Conservation (phyloP, 37 sponge, comb jelly and placozoan species). For the Halisarca cf. caerulea region DNA sequence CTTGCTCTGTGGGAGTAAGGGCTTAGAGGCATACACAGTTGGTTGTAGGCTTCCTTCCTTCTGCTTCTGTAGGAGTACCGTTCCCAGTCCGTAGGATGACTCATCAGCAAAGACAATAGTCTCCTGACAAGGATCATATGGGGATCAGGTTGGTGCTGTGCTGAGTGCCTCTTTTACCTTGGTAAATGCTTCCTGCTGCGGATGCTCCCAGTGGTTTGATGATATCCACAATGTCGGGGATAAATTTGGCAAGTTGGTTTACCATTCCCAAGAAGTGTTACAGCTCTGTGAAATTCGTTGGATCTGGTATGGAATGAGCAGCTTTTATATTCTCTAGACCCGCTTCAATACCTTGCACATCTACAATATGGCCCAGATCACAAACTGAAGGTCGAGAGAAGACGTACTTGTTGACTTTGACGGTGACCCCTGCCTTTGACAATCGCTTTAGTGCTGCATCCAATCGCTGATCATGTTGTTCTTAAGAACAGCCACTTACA, state of each 20-base stretch:
- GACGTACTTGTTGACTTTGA: slow-evolving; percentile 37
- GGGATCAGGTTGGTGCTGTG: slow-evolving; percentile 8
- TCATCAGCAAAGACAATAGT: slow-evolving; percentile 13
- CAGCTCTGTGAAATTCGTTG: slow-evolving; percentile 29
- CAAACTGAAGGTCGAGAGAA: slow-evolving; percentile 31
- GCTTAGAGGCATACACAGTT: slow-evolving; percentile 4
- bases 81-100: not conserved
- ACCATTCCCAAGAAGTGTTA: slow-evolving; percentile 35
- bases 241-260: slow-evolving; percentile 48
- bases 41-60: not conserved
- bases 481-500: slow-evolving; percentile 21
- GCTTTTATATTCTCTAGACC: slow-evolving; percentile 47
- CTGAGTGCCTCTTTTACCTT: slow-evolving; percentile 29
- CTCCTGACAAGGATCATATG: slow-evolving; percentile 1
- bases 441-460: slow-evolving; percentile 18
- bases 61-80: not conserved
- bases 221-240: slow-evolving; percentile 28
- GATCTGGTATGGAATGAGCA: slow-evolving; percentile 15
- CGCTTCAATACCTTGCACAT: slow-evolving; percentile 20
- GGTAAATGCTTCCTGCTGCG: slow-evolving; percentile 31
- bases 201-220: slow-evolving; percentile 31
- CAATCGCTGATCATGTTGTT: slow-evolving; percentile 46
- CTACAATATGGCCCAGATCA: slow-evolving; percentile 51
- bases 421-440: slow-evolving; percentile 22
- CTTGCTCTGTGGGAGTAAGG: slow-evolving; percentile 16